Evolutionary conservation across 2,888 invertebrate species (phyloP).

Genomic region (Hecatera dysodea): DNA sequence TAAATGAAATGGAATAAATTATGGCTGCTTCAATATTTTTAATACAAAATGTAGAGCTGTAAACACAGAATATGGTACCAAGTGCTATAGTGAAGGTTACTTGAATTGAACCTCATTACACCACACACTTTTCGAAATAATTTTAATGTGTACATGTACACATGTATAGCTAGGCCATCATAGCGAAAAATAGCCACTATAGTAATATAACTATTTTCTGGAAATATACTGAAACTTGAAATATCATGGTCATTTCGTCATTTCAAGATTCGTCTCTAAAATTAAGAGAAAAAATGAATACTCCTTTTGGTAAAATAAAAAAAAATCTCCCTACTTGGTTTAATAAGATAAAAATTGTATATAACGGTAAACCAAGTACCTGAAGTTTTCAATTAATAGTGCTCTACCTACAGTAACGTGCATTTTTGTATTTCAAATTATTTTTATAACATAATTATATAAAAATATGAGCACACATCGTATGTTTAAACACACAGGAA

Average conservation of each 20-base stretch:
- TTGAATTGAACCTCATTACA: slow-evolving; percentile 10
- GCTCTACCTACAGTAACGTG: too few relatives aligned
- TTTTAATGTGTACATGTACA: slow-evolving; percentile 20
- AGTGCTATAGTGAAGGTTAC: slow-evolving; percentile 23
- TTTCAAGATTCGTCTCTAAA: too few relatives aligned
- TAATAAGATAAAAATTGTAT: too few relatives aligned
- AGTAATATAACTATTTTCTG: neutral
- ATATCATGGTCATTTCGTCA: too few relatives aligned
- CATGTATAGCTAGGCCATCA: neutral
- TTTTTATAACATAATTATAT: too few relatives aligned
- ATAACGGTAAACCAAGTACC: too few relatives aligned
- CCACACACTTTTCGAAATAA: slow-evolving; percentile 21
- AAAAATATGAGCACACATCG: neutral
- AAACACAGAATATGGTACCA: neutral
- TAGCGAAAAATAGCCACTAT: neutral
- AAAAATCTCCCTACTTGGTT: too few relatives aligned
- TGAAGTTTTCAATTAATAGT: too few relatives aligned
- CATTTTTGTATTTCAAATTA: too few relatives aligned
- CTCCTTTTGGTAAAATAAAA: too few relatives aligned
- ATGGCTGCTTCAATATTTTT: neutral
- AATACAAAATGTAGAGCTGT: neutral
- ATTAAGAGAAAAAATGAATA: too few relatives aligned
- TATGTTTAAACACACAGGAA: slow-evolving; percentile 13
- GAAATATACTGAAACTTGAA: neutral
- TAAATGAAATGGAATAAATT: neutral